Evolutionary conservation across 92 coral and sea anemone genomes (phyloP).

Genomic region (Paramuricea clavata): DNA sequence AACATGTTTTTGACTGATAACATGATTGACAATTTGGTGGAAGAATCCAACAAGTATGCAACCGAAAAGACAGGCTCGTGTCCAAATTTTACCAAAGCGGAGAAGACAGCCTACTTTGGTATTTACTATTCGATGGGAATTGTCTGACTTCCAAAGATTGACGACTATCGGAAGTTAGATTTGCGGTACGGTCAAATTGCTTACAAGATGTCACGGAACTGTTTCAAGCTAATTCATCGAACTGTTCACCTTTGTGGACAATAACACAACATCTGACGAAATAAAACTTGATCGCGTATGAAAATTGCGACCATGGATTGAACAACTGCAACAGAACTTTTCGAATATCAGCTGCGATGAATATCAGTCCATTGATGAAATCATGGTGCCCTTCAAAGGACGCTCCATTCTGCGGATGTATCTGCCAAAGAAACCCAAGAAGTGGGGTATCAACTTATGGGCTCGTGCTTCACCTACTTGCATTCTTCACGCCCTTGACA

Average conservation of each 20-base stretch:
- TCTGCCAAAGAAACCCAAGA: slow-evolving; percentile 28
- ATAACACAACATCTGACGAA: slow-evolving; percentile 13
- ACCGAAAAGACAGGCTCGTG: no score
- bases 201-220: slow-evolving; percentile 1
- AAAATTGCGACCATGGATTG: slow-evolving; percentile 40
- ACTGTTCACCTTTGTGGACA: slow-evolving; percentile 14
- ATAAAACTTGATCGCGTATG: slow-evolving; percentile 19
- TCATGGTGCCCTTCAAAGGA: slow-evolving; percentile 40
- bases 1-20: slow-evolving; percentile 10
- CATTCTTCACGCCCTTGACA: slow-evolving; percentile 1
- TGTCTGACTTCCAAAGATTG: slow-evolving; percentile 6
- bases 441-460: slow-evolving; percentile 37
- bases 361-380: slow-evolving; percentile 27
- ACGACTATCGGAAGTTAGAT: slow-evolving; percentile 4
- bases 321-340: not conserved
- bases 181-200: slow-evolving; percentile 26
- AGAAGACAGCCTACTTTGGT: not conserved
- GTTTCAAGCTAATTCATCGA: not conserved
- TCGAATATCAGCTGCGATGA: not conserved
- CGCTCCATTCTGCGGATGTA: slow-evolving; percentile 15
- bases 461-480: slow-evolving; percentile 12
- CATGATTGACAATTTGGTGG: slow-evolving; percentile 2
- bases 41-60: no score
- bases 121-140: slow-evolving; percentile 10
- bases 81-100: slow-evolving; percentile 12